A percentile compares a stretch with the other conserved stretches of the same genome.
Conservation (phyloP, 2,797 vertebrate genomes). For the Enoplosus armatus region DNA sequence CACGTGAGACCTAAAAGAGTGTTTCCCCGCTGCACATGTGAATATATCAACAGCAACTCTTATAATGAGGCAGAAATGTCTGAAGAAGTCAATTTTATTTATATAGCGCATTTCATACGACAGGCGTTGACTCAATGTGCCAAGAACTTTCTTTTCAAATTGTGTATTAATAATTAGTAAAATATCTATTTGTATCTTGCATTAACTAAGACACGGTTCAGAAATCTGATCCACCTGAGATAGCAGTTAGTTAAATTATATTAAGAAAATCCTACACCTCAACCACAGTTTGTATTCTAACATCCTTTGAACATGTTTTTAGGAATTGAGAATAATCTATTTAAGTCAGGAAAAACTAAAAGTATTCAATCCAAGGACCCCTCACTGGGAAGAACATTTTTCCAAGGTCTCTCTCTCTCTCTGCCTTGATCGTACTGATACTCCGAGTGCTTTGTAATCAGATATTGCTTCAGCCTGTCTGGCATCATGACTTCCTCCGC, state of each 20-base stretch:
- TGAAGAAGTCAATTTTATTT: no score
- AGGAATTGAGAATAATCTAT: constrained; percentile 15
- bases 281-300: neutral
- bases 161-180: neutral
- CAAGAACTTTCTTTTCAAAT: neutral
- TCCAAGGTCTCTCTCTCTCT: constrained; percentile 27
- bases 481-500: constrained; percentile 37
- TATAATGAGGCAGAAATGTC: neutral
- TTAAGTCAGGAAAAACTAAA: constrained; percentile 31
- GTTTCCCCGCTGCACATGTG: neutral
- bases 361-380: constrained; percentile 38
- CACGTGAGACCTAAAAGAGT: neutral
- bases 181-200: neutral
- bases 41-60: neutral
- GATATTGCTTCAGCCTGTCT: constrained; percentile 46
- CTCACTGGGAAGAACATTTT: constrained; percentile 17
- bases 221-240: neutral
- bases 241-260: neutral
- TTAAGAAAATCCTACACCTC: neutral
- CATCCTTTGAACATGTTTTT: constrained; percentile 21
- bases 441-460: constrained; percentile 46
- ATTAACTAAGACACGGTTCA: neutral
- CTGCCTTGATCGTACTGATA: constrained; percentile 20
- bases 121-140: no score
- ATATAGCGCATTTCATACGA: no score